Evolutionary conservation across 2,113 vertebrate species (phyloP), one percentile per base, ranked within the genome.

Genomic region (Ibidorhyncha struthersii): DNA sequence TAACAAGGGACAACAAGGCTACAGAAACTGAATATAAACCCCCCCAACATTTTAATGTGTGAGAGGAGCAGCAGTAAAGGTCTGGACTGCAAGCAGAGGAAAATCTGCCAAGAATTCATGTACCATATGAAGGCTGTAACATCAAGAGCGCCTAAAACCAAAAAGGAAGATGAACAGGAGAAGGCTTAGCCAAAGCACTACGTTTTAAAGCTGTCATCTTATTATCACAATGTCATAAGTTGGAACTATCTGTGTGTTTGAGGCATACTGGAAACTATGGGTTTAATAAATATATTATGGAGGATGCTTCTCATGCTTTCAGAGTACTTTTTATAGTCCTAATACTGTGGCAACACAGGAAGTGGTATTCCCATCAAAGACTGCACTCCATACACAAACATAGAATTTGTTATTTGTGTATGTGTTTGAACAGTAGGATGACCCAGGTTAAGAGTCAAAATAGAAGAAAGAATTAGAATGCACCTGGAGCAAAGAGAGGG

Each of bases 1-100:
- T 97, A 96, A 89, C 95, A 93, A 93, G 81, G 62, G 52, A 94
- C 93, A 95, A 96, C 91, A 93, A 96, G 91, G 95, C 61, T 93
- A 94, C 73, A 82, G 41, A 84, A 93, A 87, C 1, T 26, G 55
- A 90, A 83, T 74, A 43, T 34, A 89, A 89, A 20, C 2, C n/a
- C 86, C 34, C 43, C 29, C 56, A 66, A 69, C 53, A 36, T 90
- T 87, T 92, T 82, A 72, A 85, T 38, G 77, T 53, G 86, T 12
- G 81, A 96, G 49, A 89, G 47, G 74, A 96, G 71, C 78, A 93
- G 78, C 74, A 97, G 45, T n/a, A 30, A 85, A 90, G 79, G 56
- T 73, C 86, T 92, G 83, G 73, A 50, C 61, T 59, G 55, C 47
- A 74, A 86, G 79, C 59, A 93, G 59, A 81, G 38, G 38, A 94